Base-by-base conservation (phyloP, 2,888 invertebrate genomes). In the Drosophila emarginata region DNA sequence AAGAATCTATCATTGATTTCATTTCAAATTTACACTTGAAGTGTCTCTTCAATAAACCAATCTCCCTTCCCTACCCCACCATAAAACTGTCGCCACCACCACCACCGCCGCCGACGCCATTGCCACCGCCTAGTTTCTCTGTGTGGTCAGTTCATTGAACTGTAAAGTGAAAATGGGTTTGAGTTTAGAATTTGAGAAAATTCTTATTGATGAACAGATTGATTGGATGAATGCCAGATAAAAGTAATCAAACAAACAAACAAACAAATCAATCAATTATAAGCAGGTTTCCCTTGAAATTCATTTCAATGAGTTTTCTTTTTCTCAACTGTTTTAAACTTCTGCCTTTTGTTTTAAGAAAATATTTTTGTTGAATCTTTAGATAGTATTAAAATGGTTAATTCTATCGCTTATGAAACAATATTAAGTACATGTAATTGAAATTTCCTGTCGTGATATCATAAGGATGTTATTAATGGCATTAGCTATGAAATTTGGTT, bases 21-120 rank as follows among this genome's bases (percentile, higher is more conserved):
- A 84, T 81, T 87, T 85, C 78, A 87, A 87, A 76, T 76, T 85
- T 79, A 82, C 80, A 85, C 87, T 82, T 70, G 59, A 79, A 77
- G 75, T 75, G 82, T 77, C 77, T 64, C 59, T 21, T 45, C 45
- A 18, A 11, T 32, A 21, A 66, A 64, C 74, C 71, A 72, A 67
- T 65, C 64, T 76, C 76, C 50, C 21, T 70, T 50, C 64, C 69
- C 64, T 67, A 28, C 28, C 28, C 14, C 15, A 32, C 9, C 21
- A n/a, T 37, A 18, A 2, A 26, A 4, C 18, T 18, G 12, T 15
- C 11, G 26, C 12, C 54, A 52, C 64, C 14, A 15, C 6, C 6
- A 6, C 9, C 32, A 32, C 26, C 45, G 4, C 14, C 15, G 21
- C 15, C 21, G 12, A 32, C 26, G 14, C 2, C 40, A 4, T 5